Base-by-base conservation (phyloP, 2,797 vertebrate species). In the Leptoclinus maculatus region DNA sequence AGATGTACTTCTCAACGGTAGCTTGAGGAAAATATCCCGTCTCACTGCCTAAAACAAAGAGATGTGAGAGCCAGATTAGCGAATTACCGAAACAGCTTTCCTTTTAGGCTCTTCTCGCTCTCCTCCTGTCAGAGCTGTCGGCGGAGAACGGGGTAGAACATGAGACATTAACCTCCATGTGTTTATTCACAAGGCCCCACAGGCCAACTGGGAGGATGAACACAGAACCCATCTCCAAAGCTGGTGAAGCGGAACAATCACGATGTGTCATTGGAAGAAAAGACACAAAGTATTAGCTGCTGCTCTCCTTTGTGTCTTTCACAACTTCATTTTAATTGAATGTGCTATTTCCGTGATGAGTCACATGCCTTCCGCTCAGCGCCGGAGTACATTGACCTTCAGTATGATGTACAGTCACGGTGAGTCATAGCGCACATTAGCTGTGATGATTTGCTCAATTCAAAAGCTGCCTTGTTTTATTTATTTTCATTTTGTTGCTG, bases 91-190 rank as follows among this genome's bases (percentile, higher is more conserved):
- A 92, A 86, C 90, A 83, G 80, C 85, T 89, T 91, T 90, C 86
- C 85, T 91, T 87, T 86, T 76, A 88, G 88, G 80, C 85, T 89
- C 87, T 66, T 85, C 86, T 74, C 66, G 85, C 79, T 85, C 74
- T 73, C 54, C 79, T 87, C 86, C 88, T 92, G 91, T 92, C 91
- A 90, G 88, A 91, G 84, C 89, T 91, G 91, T 92, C 92, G 91
- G 85, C 79, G 65, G 85, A 88, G 79, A 85, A 71, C 60, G 17
- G 74, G 41, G 70, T 79, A 83, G 86, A 84, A 92, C 88, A 91
- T 83, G 89, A 91, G 88, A 91, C 90, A 84, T 88, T 92, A 92
- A 91, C 92, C 92, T 93, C 92, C 87, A 80, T 86, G 89, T 91
- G 89, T 92, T 93, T 91, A 92, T 91, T 91, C 92, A 88, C 91